Conservation (phyloP, 2,888 invertebrate genomes). For the Tolmerus cingulatus region DNA sequence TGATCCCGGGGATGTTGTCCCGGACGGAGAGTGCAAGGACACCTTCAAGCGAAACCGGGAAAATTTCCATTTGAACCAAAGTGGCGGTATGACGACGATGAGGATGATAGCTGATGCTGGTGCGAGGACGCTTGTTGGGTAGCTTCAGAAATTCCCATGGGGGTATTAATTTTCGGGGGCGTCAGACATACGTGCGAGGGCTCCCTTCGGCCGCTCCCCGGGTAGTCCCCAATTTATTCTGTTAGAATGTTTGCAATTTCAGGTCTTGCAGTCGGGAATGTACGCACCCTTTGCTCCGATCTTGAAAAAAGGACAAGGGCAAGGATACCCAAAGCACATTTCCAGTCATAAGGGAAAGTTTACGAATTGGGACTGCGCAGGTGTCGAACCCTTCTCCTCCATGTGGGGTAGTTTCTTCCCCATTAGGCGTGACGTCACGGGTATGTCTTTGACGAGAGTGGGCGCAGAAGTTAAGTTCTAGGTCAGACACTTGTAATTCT, state of each 20-base stretch:
- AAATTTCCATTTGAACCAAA: slow-evolving; percentile 11
- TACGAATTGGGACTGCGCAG: background rate
- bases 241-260: background rate
- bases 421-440: slow-evolving; percentile 10
- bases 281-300: background rate
- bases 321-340: slow-evolving; percentile 8
- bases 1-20: slow-evolving; percentile 32
- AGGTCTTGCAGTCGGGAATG: background rate
- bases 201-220: background rate
- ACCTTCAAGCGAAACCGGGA: slow-evolving; percentile 48
- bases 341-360: slow-evolving; percentile 44
- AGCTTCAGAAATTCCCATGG: slow-evolving; percentile 40
- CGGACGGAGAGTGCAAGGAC: slow-evolving; percentile 5
- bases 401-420: background rate
- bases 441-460: slow-evolving; percentile 20
- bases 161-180: slow-evolving; percentile 39
- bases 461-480: slow-evolving; percentile 46
- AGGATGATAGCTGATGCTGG: background rate
- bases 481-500: slow-evolving; percentile 45
- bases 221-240: background rate
- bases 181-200: background rate
- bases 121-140: background rate
- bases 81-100: background rate
- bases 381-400: background rate
- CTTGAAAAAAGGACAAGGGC: background rate